Evolutionary conservation across 2,113 vertebrate genomes (phyloP).

Genomic region (Odontesthes bonariensis): DNA sequence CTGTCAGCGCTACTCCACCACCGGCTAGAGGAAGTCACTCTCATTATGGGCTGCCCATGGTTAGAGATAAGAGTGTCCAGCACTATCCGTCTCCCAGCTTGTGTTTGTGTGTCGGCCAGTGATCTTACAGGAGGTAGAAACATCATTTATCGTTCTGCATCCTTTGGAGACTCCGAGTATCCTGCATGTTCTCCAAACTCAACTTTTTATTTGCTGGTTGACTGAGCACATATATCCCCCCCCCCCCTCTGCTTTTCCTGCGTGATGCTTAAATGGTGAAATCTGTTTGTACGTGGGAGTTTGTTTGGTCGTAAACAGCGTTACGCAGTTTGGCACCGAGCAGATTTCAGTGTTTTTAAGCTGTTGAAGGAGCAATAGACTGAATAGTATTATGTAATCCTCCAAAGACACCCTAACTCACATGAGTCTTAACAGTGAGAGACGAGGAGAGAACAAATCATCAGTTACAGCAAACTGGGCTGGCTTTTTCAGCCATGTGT

Average conservation of each 20-base stretch:
- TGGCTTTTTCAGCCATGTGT: no score
- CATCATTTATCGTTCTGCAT: constrained; percentile 44
- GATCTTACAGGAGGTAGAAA: constrained; percentile 48
- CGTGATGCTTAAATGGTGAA: constrained; percentile 39
- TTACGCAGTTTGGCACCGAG: no score
- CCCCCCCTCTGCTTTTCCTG: neutral
- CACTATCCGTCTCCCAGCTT: constrained; percentile 11
- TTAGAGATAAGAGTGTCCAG: constrained; percentile 53
- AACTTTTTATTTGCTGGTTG: constrained; percentile 53
- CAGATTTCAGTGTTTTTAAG: no score
- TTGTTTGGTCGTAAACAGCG: constrained; percentile 18
- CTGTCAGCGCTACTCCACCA: constrained; percentile 58
- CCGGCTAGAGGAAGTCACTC: constrained; percentile 65
- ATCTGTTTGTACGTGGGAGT: constrained; percentile 12
- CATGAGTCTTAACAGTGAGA: no score
- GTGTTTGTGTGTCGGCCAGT: constrained; percentile 19
- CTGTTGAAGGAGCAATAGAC: no score
- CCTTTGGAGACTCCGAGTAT: constrained; percentile 21
- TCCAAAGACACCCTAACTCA: no score
- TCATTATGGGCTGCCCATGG: constrained; percentile 64
- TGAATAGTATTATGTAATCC: no score
- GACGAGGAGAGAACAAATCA: no score
- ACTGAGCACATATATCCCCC: constrained; percentile 32
- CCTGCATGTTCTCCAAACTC: constrained; percentile 33
- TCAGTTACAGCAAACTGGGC: no score